Evolutionary conservation across 1,140 invertebrate genomes (phyloP).

Genomic region (Diprion similis): DNA sequence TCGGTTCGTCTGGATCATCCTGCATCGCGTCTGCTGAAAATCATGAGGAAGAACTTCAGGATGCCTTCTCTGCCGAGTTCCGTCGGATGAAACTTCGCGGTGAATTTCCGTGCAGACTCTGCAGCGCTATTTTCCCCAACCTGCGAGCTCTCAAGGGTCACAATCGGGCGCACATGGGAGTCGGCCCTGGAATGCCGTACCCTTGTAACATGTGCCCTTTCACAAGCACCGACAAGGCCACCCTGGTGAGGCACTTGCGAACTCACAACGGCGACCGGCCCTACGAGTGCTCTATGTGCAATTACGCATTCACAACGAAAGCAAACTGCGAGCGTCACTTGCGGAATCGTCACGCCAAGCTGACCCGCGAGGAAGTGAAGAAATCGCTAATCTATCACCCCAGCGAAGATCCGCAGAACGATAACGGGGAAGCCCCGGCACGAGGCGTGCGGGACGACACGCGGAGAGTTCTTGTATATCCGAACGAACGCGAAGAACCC

Average conservation of each 20-base stretch:
- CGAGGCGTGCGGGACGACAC: slow-evolving; percentile 44
- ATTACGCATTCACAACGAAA: slow-evolving; percentile 96
- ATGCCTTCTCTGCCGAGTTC: slow-evolving; percentile 80
- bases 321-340: slow-evolving; percentile 90
- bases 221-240: slow-evolving; percentile 88
- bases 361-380: slow-evolving; percentile 85
- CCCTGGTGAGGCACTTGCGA: slow-evolving; percentile 87
- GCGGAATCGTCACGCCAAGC: slow-evolving; percentile 86
- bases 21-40: slow-evolving; percentile 52
- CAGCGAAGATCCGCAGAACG: slow-evolving; percentile 80
- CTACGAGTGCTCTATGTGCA: slow-evolving; percentile 92
- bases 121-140: slow-evolving; percentile 84
- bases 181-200: slow-evolving; percentile 75
- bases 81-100: slow-evolving; percentile 85
- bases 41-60: slow-evolving; percentile 79
- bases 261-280: slow-evolving; percentile 94
- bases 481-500: slow-evolving; percentile 32
- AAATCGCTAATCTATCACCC: slow-evolving; percentile 86
- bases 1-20: slow-evolving; percentile 51
- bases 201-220: slow-evolving; percentile 93
- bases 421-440: slow-evolving; percentile 63
- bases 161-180: slow-evolving; percentile 78
- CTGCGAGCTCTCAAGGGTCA: slow-evolving; percentile 90
- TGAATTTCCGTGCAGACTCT: slow-evolving; percentile 88
- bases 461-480: slow-evolving; percentile 49